Evolutionary conservation across 2,113 vertebrate species (phyloP).

Genomic region (Gymnogyps californianus): DNA sequence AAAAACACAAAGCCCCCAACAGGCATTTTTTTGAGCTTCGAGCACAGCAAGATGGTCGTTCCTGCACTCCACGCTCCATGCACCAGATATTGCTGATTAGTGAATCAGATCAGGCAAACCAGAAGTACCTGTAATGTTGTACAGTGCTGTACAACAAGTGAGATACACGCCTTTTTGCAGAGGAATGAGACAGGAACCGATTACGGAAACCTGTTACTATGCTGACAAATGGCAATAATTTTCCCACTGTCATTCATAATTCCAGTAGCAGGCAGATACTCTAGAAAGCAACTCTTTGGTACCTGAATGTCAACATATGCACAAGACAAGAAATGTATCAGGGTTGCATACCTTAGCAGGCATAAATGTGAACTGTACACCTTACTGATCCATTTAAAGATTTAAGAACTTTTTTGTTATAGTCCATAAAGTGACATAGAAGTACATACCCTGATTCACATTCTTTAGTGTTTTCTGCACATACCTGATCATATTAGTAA

Average conservation of each 20-base stretch:
- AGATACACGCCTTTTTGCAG: background rate
- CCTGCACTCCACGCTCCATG: background rate
- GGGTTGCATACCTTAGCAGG: background rate
- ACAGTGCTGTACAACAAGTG: background rate
- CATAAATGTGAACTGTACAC: background rate
- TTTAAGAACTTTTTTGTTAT: background rate
- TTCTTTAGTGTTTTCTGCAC: background rate
- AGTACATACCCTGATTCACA: background rate
- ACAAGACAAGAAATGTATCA: background rate
- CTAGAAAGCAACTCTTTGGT: background rate
- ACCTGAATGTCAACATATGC: background rate
- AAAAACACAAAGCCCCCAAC: background rate
- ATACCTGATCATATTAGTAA: background rate
- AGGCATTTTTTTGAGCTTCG: background rate
- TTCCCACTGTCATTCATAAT: background rate
- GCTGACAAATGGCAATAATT: background rate
- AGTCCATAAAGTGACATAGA: background rate
- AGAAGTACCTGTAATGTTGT: background rate
- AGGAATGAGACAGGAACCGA: background rate
- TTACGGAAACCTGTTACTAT: background rate
- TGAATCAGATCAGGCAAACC: background rate
- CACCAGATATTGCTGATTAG: background rate
- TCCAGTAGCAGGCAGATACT: background rate
- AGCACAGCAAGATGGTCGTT: background rate
- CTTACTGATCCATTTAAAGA: background rate